Percentiles rank a stretch among this genome's conserved stretches.
phyloP scores from a whole-genome alignment of 2,888 invertebrate species.

The Petrolisthes cinctipes region DNA sequence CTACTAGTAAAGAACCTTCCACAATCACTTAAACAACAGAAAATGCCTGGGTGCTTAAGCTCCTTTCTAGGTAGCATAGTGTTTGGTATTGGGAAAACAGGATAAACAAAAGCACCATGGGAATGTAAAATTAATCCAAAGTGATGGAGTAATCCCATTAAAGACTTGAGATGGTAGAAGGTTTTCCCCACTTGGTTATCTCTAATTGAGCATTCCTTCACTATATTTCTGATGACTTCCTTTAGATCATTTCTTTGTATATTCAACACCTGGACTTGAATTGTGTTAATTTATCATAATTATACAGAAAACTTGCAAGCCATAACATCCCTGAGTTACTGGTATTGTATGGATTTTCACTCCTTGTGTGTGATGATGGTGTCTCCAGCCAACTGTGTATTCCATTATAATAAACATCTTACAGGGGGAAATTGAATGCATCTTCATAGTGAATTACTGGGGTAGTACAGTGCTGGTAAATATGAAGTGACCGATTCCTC shows the following conservation, averaged over 20 bases:
- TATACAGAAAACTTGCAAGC: background rate
- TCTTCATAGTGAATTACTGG: no score
- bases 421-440: no score
- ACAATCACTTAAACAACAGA: background rate
- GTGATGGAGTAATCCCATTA: background rate
- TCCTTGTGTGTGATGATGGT: background rate
- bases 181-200: background rate
- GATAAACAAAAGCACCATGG: background rate
- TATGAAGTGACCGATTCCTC: no score
- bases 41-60: background rate
- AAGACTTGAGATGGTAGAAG: background rate
- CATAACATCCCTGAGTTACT: background rate
- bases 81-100: background rate
- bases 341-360: background rate
- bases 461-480: no score
- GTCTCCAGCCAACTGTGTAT: background rate
- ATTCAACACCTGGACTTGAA: background rate
- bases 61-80: background rate
- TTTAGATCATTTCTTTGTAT: background rate
- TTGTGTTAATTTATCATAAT: background rate
- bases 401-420: no score
- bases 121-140: conserved; percentile 16
- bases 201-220: conserved; percentile 35
- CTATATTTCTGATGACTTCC: background rate
- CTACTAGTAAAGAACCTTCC: background rate